Evolutionary conservation across 2,797 vertebrate genomes (phyloP).

Genomic region (Tapera naevia): DNA sequence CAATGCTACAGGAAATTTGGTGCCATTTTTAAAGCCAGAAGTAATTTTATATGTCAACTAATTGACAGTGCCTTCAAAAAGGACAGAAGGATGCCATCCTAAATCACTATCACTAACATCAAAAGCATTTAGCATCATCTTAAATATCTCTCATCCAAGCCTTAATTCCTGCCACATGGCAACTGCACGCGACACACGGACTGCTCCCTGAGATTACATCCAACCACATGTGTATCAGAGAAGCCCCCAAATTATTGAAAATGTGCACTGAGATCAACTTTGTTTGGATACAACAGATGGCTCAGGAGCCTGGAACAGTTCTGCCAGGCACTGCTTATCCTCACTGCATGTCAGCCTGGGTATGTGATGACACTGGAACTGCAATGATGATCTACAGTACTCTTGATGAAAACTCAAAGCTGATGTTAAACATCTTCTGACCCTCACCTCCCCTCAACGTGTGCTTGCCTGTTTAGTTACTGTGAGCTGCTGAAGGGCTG

Average conservation of each 20-base stretch:
- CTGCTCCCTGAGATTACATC: neutral
- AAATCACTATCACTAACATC: neutral
- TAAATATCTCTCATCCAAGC: neutral
- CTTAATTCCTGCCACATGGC: neutral
- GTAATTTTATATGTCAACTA: neutral
- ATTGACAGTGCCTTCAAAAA: neutral
- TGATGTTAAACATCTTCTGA: neutral
- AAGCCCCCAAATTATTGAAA: neutral
- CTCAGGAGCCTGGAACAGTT: neutral
- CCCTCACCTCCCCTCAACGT: accelerated
- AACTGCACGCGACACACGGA: accelerated
- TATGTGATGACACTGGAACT: accelerated
- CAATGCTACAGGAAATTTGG: neutral
- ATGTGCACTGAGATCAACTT: too few relatives aligned
- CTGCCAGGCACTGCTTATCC: neutral
- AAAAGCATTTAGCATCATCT: neutral
- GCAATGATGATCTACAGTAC: accelerated
- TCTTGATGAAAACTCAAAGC: neutral
- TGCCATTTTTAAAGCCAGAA: neutral
- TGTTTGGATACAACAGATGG: neutral
- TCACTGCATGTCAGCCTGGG: accelerated
- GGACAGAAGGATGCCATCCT: neutral
- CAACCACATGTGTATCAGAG: neutral
- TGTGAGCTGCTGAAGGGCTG: neutral
- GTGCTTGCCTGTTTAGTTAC: neutral